Conservation (phyloP, 2,888 invertebrate species). For the Drosophila acutilabella region DNA sequence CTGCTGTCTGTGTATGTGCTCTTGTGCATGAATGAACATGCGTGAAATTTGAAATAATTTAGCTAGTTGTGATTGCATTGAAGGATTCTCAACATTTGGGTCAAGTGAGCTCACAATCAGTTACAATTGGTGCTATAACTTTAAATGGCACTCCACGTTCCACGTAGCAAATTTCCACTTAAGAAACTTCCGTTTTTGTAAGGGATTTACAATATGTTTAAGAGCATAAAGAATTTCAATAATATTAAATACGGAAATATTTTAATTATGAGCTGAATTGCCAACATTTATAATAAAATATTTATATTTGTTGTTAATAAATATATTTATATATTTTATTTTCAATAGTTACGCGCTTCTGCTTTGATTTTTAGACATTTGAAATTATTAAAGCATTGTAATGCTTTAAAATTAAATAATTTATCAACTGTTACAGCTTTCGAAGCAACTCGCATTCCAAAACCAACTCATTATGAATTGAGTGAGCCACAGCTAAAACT, state of each 20-base stretch:
- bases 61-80: slow-evolving; percentile 47
- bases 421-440: slow-evolving; percentile 1
- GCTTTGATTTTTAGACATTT: background rate
- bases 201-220: too few relatives aligned
- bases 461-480: slow-evolving; percentile 40
- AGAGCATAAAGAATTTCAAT: too few relatives aligned
- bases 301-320: background rate
- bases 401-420: slow-evolving; percentile 1
- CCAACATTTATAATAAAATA: too few relatives aligned
- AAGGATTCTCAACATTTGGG: slow-evolving; percentile 41
- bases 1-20: slow-evolving; percentile 18
- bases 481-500: slow-evolving; percentile 30
- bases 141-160: background rate
- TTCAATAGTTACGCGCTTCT: background rate
- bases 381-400: background rate
- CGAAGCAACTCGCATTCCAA: slow-evolving; percentile 12
- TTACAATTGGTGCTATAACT: slow-evolving; percentile 10
- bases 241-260: too few relatives aligned
- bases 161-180: background rate
- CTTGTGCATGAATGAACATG: slow-evolving; percentile 61
- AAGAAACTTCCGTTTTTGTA: too few relatives aligned
- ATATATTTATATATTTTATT: background rate
- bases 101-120: slow-evolving; percentile 45
- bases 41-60: slow-evolving; percentile 49
- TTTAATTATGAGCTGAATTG: too few relatives aligned